Base-by-base conservation (phyloP, 2,797 vertebrate species). In the Gymnoscopelus braueri region DNA sequence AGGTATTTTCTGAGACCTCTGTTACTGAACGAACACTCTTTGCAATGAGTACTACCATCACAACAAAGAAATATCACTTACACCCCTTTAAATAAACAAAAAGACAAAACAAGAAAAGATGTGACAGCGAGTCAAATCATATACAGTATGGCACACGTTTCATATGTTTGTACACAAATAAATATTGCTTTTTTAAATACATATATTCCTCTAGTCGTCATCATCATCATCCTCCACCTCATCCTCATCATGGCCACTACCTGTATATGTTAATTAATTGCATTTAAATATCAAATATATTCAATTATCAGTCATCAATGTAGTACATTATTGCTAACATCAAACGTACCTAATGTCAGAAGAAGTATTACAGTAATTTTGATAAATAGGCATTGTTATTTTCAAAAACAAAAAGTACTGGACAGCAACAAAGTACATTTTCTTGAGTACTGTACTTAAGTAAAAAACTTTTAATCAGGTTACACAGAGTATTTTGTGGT, bases 241-340 rank as follows among this genome's bases (percentile, higher is more conserved):
- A 75, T 84, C 71, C 68, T 82, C 74, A 76, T 81, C 73, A 74
- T 84, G 4, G 79, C 80, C 56, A 77, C 67, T 15, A 62, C 68
- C 44, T 83, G 35, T 83, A 84, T 82, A 82, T 87, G 78, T 85
- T 81, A 74, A 90, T 85, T 82, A 73, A 91, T 80, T 80, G 84
- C 80, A 87, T 91, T 91, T 85, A 90, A 87, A 93, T 93, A 90
- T 91, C 83, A 92, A 90, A 93, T 91, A 91, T 92, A 91, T 88
- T 71, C 23, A 15, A 54, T 9, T 54, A 54, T 87, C 68, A 69
- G 84, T 88, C 86, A 90, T 70, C 81, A 77, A 75, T 88, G 72
- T 84, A 84, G 88, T 74, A 74, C 57, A 76, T 93, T 94, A 94
- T 94, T 94, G 93, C 92, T 91, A 92, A 94, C 90, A 90, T 90